These are phyloP conservation scores for Nannospalax galili DNA, from an alignment of 2,113 vertebrate species.

Conservation along the genomic window DNA sequence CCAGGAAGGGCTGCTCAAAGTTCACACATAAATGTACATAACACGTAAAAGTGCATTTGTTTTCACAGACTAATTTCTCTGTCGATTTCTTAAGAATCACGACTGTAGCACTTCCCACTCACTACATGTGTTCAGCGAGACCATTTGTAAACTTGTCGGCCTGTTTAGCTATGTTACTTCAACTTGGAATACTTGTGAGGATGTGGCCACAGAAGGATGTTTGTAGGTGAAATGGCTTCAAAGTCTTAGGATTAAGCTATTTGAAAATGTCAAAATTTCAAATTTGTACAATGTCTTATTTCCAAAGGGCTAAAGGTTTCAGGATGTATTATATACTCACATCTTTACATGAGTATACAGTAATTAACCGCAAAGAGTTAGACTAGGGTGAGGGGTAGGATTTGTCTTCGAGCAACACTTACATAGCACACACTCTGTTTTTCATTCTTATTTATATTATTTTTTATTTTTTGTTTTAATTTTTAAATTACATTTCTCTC, in stretches of 20 bases:
- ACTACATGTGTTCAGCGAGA: not conserved
- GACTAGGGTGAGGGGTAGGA: not conserved
- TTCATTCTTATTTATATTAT: not conserved
- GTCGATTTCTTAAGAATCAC: not conserved
- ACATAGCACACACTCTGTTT: not conserved
- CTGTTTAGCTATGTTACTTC: not conserved
- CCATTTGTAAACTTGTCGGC: not conserved
- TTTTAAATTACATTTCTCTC: not conserved
- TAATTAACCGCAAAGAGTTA: not conserved
- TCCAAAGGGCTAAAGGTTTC: not conserved
- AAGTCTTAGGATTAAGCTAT: not conserved
- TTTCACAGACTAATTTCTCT: slow-evolving; percentile 15
- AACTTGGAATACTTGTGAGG: slow-evolving; percentile 1
- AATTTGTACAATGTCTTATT: not conserved
- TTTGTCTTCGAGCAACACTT: not conserved
- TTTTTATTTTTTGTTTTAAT: not conserved
- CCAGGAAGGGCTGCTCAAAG: not conserved
- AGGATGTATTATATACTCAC: not conserved
- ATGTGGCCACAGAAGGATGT: not conserved
- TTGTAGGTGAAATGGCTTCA: not conserved
- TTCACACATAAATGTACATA: not conserved
- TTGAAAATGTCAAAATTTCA: slow-evolving; percentile 37
- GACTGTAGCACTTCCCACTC: not conserved
- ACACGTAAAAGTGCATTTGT: not conserved
- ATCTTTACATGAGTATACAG: not conserved